Evolutionary conservation across 2,797 vertebrate species (phyloP).

Genomic region (Sebastes minor): DNA sequence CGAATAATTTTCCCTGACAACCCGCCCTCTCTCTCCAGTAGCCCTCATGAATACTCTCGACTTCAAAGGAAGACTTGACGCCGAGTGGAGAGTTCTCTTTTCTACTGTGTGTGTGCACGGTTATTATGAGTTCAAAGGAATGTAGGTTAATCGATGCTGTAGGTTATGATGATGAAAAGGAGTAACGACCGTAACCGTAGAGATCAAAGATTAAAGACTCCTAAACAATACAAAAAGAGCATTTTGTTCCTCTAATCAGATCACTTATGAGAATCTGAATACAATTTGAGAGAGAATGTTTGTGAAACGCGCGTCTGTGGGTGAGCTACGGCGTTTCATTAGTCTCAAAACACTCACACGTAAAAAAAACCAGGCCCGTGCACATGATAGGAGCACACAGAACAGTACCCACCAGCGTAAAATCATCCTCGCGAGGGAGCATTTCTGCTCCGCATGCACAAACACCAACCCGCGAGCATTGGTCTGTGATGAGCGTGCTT

Average conservation of each 20-base stretch:
- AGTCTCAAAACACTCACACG: not conserved
- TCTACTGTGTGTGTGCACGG: not conserved
- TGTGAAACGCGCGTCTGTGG: not conserved
- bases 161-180: constrained; percentile 33
- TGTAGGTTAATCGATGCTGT: constrained; percentile 40
- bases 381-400: not conserved
- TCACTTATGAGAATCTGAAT: constrained; percentile 16
- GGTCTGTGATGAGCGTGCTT: too few species aligned
- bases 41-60: constrained; percentile 31
- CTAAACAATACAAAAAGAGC: constrained; percentile 13
- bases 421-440: too few species aligned
- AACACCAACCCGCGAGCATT: too few species aligned
- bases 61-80: constrained; percentile 52
- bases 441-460: too few species aligned
- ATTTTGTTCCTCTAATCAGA: constrained; percentile 32
- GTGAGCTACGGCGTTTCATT: not conserved
- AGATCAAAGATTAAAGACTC: constrained; percentile 35
- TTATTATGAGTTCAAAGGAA: constrained; percentile 31
- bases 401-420: too few species aligned
- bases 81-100: not conserved
- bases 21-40: not conserved
- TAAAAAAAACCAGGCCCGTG: not conserved
- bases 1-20: constrained; percentile 29
- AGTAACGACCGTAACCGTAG: constrained; percentile 22
- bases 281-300: not conserved